Evolutionary conservation across 2,888 invertebrate species (phyloP).

Genomic region (Pandemis corylana): DNA sequence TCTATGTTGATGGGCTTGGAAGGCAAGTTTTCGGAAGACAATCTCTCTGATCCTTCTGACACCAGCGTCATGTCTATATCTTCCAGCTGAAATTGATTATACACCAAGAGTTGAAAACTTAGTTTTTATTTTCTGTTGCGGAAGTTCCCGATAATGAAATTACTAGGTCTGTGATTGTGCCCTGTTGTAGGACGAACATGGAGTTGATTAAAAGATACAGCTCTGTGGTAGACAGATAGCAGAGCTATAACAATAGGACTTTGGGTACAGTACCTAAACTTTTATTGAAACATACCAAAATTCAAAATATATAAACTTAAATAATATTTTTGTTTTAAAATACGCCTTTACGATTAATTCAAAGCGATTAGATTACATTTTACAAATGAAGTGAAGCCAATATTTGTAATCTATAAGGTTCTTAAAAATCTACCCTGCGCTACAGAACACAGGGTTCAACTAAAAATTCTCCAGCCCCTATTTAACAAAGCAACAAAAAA

Average conservation of each 20-base stretch:
- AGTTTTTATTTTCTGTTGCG: no score
- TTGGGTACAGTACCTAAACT: no score
- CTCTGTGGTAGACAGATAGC: neutral
- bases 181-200: no score
- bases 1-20: slow-evolving; percentile 81
- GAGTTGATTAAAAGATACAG: no score
- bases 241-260: no score
- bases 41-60: slow-evolving; percentile 62
- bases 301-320: no score
- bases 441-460: neutral
- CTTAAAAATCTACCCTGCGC: neutral
- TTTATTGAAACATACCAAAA: no score
- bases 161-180: neutral
- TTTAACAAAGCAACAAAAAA: neutral
- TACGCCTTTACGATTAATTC: neutral
- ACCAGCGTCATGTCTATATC: slow-evolving; percentile 64
- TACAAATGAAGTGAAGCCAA: neutral
- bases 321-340: no score
- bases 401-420: neutral
- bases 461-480: neutral
- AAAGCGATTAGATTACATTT: neutral
- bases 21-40: slow-evolving; percentile 61
- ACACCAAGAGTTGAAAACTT: no score
- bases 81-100: slow-evolving; percentile 65
- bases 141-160: neutral